A percentile compares a stretch with the other conserved stretches of the same genome.
These are phyloP conservation scores for Pollenia griseotomentosa DNA, from an alignment of 2,888 invertebrate genomes.

Conservation along the genomic window DNA sequence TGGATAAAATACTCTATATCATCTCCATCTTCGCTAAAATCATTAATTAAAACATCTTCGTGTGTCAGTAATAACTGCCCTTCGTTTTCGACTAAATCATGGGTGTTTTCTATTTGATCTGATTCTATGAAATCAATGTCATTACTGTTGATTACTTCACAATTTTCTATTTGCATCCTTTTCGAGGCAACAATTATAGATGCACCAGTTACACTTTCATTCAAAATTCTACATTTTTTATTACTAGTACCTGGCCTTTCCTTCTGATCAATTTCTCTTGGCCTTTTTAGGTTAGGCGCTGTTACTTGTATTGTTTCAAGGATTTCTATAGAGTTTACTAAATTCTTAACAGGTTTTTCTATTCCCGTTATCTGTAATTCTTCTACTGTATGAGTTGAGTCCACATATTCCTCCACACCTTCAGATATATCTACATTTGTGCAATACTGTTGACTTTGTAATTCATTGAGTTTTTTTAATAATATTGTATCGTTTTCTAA, in stretches of 20 bases:
- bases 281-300: not conserved
- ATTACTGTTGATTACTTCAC: not conserved
- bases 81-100: slow-evolving; percentile 3
- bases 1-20: slow-evolving; percentile 20
- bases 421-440: slow-evolving; percentile 12
- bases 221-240: slow-evolving; percentile 38
- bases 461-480: slow-evolving; percentile 22
- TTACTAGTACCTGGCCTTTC: not conserved
- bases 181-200: not conserved
- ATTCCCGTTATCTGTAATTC: not conserved
- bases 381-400: not conserved
- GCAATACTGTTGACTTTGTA: slow-evolving; percentile 25
- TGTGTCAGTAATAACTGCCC: not conserved
- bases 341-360: not conserved
- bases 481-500: slow-evolving; percentile 67
- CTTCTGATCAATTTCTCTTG: not conserved
- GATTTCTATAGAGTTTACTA: slow-evolving; percentile 24
- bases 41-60: not conserved
- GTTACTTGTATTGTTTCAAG: slow-evolving; percentile 51
- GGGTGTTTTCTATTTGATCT: not conserved
- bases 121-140: not conserved
- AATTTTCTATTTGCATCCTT: not conserved
- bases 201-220: not conserved
- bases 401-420: not conserved
- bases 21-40: not conserved